A percentile compares a stretch with the other conserved stretches of the same genome.
Conservation (phyloP, 2,888 invertebrate genomes). For the Uloborus plumipes region DNA sequence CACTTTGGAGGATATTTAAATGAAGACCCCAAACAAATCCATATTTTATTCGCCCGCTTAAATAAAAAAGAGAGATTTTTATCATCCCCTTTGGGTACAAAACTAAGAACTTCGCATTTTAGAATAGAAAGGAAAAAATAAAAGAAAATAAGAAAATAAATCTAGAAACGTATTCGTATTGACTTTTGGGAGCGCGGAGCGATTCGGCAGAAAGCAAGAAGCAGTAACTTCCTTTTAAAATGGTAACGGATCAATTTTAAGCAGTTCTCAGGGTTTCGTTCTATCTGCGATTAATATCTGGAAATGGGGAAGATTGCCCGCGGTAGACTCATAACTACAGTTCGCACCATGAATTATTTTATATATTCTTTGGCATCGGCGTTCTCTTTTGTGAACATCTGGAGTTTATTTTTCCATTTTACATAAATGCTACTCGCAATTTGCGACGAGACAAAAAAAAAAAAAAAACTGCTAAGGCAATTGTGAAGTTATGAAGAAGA, state of each 20-base stretch:
- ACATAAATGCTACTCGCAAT: conserved; percentile 28
- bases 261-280: conserved; percentile 23
- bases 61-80: conserved; percentile 47
- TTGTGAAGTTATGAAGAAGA: too few species aligned
- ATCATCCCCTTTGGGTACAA: conserved; percentile 17
- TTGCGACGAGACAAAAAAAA: not conserved
- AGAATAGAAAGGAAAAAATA: conserved; percentile 14
- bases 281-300: conserved; percentile 41
- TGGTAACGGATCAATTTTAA: conserved; percentile 55
- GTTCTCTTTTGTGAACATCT: conserved; percentile 26
- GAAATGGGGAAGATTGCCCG: conserved; percentile 37
- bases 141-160: too few species aligned
- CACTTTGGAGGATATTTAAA: conserved; percentile 47
- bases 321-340: conserved; percentile 32
- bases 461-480: too few species aligned
- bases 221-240: conserved; percentile 10
- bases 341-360: conserved; percentile 38
- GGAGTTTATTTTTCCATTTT: conserved; percentile 37
- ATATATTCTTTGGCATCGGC: conserved; percentile 6
- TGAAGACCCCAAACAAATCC: conserved; percentile 58
- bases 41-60: conserved; percentile 58
- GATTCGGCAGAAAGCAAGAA: conserved; percentile 23
- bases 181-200: conserved; percentile 32
- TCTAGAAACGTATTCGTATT: conserved; percentile 13
- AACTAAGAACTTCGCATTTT: conserved; percentile 17